These are phyloP conservation scores for Corynorhinus townsendii DNA, from an alignment of 2,113 vertebrate genomes.

Conservation along the genomic window DNA sequence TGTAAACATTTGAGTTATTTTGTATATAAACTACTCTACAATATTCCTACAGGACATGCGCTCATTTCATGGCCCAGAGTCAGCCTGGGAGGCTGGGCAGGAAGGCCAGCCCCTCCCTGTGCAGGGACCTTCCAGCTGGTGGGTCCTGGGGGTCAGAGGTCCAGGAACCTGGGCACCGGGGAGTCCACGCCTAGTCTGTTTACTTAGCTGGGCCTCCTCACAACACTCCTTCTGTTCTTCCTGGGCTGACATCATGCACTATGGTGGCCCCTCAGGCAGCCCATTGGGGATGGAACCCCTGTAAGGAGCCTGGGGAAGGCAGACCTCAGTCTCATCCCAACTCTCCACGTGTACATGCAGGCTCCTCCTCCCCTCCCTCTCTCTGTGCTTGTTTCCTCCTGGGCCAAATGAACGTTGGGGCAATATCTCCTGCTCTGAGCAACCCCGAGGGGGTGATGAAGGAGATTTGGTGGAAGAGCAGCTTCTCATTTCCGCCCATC, in stretches of 20 bases:
- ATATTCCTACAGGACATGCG: background rate
- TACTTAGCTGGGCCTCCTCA: constrained; percentile 4
- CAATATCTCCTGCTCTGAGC: background rate
- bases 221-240: background rate
- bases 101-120: background rate
- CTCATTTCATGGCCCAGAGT: rapidly evolving
- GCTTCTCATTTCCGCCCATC: background rate
- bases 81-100: background rate
- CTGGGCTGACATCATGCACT: background rate
- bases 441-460: background rate
- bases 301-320: background rate
- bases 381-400: background rate
- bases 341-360: no score
- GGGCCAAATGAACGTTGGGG: background rate
- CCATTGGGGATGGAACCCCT: no score
- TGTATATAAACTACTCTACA: background rate
- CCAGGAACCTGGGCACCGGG: background rate
- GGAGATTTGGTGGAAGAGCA: background rate
- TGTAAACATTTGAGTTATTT: no score
- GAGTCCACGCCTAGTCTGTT: background rate
- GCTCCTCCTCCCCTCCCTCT: background rate
- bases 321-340: background rate
- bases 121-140: background rate
- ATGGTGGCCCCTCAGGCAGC: background rate
- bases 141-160: background rate